A percentile compares a stretch with the other conserved stretches of the same genome.
These are phyloP conservation scores for Euura lappo DNA, from an alignment of 1,140 invertebrate genomes.

Conservation along the genomic window DNA sequence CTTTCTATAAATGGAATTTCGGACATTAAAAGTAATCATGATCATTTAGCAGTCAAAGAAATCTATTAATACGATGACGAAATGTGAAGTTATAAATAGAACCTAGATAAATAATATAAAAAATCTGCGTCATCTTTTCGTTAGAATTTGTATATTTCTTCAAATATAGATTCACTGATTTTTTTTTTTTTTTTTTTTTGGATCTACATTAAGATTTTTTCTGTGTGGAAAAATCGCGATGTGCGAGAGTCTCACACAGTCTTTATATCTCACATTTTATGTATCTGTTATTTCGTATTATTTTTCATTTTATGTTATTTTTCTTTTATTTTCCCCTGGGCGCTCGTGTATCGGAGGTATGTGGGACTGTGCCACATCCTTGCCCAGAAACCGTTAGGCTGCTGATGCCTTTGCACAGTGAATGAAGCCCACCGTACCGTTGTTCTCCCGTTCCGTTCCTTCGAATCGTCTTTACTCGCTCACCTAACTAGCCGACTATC, in stretches of 20 bases:
- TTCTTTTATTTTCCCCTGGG: background rate
- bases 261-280: too few species aligned
- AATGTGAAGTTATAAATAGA: too few species aligned
- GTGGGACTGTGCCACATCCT: slow-evolving; percentile 55
- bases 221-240: background rate
- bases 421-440: slow-evolving; percentile 46
- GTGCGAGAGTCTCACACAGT: background rate
- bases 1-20: slow-evolving; percentile 3
- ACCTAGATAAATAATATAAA: too few species aligned
- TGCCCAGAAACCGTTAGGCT: slow-evolving; percentile 58
- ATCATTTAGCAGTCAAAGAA: background rate
- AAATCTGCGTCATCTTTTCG: too few species aligned
- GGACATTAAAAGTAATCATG: background rate
- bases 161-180: background rate
- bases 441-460: slow-evolving; percentile 20
- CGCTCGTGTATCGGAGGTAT: slow-evolving; percentile 9
- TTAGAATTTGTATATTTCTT: background rate
- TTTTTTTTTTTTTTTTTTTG: background rate
- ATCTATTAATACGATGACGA: too few species aligned
- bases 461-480: background rate
- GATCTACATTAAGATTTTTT: background rate
- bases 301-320: background rate
- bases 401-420: slow-evolving; percentile 43
- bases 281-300: too few species aligned
- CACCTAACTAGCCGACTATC: too few species aligned